phyloP scores from a whole-genome alignment of 2,888 invertebrate species.

The Drosophila prolongata region DNA sequence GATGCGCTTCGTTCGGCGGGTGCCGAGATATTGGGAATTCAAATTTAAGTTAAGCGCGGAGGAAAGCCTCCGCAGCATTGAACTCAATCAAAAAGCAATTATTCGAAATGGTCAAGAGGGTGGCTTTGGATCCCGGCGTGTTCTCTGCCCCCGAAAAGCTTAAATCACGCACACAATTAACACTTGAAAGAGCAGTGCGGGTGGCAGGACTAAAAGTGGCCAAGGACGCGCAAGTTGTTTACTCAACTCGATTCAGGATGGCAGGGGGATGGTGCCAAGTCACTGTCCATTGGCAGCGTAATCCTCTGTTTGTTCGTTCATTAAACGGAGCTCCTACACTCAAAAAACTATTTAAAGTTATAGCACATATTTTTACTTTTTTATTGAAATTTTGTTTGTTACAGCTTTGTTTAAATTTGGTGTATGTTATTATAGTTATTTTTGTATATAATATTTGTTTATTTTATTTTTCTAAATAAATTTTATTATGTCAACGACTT shows the following conservation, averaged over 20 bases:
- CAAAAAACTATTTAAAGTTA: neutral
- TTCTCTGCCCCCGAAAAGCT: constrained; percentile 43
- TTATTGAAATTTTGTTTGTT: no score
- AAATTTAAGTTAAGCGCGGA: constrained; percentile 43
- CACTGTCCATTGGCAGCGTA: constrained; percentile 61
- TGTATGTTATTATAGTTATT: no score
- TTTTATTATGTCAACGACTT: no score
- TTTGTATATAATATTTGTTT: no score
- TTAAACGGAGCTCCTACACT: constrained; percentile 54
- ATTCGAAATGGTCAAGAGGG: constrained; percentile 60
- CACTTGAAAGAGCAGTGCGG: constrained; percentile 55
- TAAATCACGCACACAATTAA: constrained; percentile 79
- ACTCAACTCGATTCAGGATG: constrained; percentile 50
- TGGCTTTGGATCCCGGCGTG: constrained; percentile 9
- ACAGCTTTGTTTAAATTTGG: no score
- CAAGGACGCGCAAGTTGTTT: constrained; percentile 63
- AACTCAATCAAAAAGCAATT: constrained; percentile 82
- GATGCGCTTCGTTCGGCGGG: constrained; percentile 33
- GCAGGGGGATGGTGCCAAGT: constrained; percentile 11
- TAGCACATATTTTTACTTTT: no score
- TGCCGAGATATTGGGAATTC: constrained; percentile 51
- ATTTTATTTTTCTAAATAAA: no score
- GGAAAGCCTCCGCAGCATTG: constrained; percentile 51
- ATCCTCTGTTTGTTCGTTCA: constrained; percentile 74
- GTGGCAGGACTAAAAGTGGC: constrained; percentile 35